phyloP scores from a whole-genome alignment of 2,797 vertebrate species.

The Hoplostethus mediterraneus region DNA sequence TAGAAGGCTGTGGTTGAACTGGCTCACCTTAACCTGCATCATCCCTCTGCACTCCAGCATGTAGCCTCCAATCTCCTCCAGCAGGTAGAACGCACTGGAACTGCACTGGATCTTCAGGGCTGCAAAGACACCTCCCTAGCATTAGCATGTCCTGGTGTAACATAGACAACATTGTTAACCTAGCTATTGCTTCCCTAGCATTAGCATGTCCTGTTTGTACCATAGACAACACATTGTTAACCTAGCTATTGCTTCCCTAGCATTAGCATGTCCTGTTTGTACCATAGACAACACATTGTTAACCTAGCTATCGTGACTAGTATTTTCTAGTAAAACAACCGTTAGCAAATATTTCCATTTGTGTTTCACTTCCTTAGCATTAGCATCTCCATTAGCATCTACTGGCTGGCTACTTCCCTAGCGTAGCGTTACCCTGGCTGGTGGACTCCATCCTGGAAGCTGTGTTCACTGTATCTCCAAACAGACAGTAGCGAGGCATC shows the following conservation, averaged over 20 bases:
- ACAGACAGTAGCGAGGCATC: constrained; percentile 95
- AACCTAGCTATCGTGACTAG: neutral
- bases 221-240: too few species aligned
- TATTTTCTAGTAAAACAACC: too few species aligned
- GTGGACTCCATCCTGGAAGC: constrained; percentile 95
- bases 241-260: neutral
- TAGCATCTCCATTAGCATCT: neutral
- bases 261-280: constrained; percentile 43
- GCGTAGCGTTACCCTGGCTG: constrained; percentile 83
- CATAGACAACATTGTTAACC: neutral
- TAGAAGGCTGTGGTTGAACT: neutral
- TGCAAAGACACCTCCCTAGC: constrained; percentile 50
- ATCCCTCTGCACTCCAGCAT: constrained; percentile 85
- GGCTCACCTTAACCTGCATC: constrained; percentile 88
- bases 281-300: neutral
- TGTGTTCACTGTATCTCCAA: constrained; percentile 94
- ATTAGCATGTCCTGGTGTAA: neutral
- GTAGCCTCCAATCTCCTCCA: constrained; percentile 89
- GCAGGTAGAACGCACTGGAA: constrained; percentile 85
- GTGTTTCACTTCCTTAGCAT: neutral
- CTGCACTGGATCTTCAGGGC: constrained; percentile 92
- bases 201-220: too few species aligned
- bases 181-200: too few species aligned
- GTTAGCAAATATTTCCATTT: too few species aligned
- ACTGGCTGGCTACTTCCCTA: neutral